Base-by-base conservation (phyloP, 2,888 invertebrate genomes). In the Dione vanillae region DNA sequence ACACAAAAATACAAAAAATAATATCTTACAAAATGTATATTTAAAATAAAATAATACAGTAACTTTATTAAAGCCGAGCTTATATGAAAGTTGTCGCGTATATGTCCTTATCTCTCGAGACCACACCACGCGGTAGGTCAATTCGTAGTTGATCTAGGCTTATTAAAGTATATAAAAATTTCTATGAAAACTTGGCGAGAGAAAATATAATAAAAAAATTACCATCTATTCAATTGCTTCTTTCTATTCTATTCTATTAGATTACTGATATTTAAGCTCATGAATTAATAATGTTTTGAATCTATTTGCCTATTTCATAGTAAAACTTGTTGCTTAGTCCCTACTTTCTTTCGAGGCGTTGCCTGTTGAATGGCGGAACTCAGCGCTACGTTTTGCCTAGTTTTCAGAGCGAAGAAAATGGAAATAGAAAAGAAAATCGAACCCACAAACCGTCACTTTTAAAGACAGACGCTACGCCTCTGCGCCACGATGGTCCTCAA, bases 91-190 rank as follows among this genome's bases (percentile, higher is more conserved):
- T 45, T 45, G 43, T 45, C 61, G 27, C 35, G 61, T 45, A 61
- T 67, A 67, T 67, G 41, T 41, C 12, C 41, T 67, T 67, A 67
- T 67, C 67, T 59, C 67, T 51, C 35, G 51, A 59, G 49, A 43
- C 35, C 67, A 67, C 67, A 47, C 67, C 61, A 47, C 67, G 12
- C 59, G 16, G 11, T 7, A 43, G 43, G 61, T 56, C 56, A 45
- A 45, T 11, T 61, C 11, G 10, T 61, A 27, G 45, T 61, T 45
- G n/a, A 45, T 61, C 27, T 61, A 61, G 59, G 27, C 43, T 14
- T 27, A 1, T 43, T 11, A n/a, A 45, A 61, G 45, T 40, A 27
- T 61, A 8, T 61, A 20, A 27, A 59, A 59, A 27, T 12, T 37
- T 58, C 8, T n/a, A 43, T 9, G 2, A 5, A 27, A 43, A n/a